These are phyloP conservation scores for Rosalia funebris DNA, from an alignment of 2,888 invertebrate genomes.

Conservation along the genomic window DNA sequence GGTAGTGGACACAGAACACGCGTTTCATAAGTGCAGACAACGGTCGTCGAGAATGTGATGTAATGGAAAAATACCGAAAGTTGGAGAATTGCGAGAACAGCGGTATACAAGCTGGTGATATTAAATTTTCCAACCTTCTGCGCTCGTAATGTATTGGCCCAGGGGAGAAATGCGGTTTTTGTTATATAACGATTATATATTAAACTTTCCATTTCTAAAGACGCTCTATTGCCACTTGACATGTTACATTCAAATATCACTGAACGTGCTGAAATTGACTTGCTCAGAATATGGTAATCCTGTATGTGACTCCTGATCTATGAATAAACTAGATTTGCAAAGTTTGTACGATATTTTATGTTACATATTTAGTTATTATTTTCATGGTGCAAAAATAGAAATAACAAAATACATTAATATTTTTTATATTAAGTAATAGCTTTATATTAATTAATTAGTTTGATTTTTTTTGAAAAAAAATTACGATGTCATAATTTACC, in stretches of 20 bases:
- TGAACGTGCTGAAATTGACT: neutral
- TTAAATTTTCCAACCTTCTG: conserved; percentile 66
- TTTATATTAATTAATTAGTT: no score
- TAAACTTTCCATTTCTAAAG: conserved; percentile 44
- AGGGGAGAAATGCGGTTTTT: conserved; percentile 60
- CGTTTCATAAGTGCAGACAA: conserved; percentile 57
- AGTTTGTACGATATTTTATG: no score
- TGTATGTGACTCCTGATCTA: no score
- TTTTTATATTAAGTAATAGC: no score
- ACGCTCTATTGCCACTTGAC: conserved; percentile 13
- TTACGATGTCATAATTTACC: no score
- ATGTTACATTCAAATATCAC: conserved; percentile 18
- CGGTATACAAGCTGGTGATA: conserved; percentile 62
- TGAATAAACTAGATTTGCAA: no score
- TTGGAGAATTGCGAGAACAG: conserved; percentile 61
- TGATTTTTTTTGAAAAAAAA: no score
- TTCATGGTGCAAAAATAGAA: no score
- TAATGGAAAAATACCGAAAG: conserved; percentile 65
- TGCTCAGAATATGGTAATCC: no score
- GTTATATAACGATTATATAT: conserved; percentile 60
- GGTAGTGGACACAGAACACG: conserved; percentile 54
- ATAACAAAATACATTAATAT: no score
- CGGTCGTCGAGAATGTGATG: conserved; percentile 60
- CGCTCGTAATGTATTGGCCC: conserved; percentile 62
- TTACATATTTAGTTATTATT: no score